Evolutionary conservation across 2,797 vertebrate species (phyloP).

Genomic region (Pempheris klunzingeri): DNA sequence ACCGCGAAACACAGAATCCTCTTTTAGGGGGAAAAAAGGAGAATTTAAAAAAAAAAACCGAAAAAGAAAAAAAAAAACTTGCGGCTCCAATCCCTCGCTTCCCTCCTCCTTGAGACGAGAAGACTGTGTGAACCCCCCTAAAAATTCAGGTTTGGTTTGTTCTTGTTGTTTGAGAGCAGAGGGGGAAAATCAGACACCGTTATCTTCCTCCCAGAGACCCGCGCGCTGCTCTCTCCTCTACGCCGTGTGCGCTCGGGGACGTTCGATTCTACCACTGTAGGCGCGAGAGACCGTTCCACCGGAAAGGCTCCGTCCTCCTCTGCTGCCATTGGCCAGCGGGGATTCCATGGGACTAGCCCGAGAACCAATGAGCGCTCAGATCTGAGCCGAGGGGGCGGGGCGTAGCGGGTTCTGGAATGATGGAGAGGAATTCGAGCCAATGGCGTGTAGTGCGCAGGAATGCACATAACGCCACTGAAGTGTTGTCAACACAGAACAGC

Average conservation of each 20-base stretch:
- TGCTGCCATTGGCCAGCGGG: slow-evolving; percentile 70
- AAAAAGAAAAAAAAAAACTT: slow-evolving; percentile 80
- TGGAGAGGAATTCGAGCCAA: slow-evolving; percentile 68
- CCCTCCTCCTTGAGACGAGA: slow-evolving; percentile 78
- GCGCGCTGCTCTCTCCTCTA: slow-evolving; percentile 79
- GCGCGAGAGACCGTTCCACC: slow-evolving; percentile 77
- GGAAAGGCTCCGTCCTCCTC: slow-evolving; percentile 70
- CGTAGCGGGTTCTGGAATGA: slow-evolving; percentile 36
- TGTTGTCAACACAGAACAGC: slow-evolving; percentile 66
- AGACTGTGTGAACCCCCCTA: slow-evolving; percentile 68
- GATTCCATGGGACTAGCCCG: slow-evolving; percentile 37
- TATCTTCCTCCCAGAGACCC: slow-evolving; percentile 81
- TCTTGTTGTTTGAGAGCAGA: slow-evolving; percentile 72
- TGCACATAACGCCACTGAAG: slow-evolving; percentile 45
- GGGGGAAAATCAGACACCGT: slow-evolving; percentile 78
- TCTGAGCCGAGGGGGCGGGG: slow-evolving; percentile 34
- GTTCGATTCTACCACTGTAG: slow-evolving; percentile 83
- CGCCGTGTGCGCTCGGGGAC: slow-evolving; percentile 82
- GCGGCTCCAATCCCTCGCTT: slow-evolving; percentile 81
- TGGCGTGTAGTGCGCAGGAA: slow-evolving; percentile 56
- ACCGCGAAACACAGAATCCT: slow-evolving; percentile 82
- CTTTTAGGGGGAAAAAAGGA: slow-evolving; percentile 64
- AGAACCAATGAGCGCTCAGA: slow-evolving; percentile 68
- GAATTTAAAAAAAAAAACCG: slow-evolving; percentile 63
- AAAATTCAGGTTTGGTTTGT: slow-evolving; percentile 71